These are phyloP conservation scores for Beroe ovata DNA, from an alignment of 37 sponge, comb jelly and placozoan genomes.

Conservation along the genomic window DNA sequence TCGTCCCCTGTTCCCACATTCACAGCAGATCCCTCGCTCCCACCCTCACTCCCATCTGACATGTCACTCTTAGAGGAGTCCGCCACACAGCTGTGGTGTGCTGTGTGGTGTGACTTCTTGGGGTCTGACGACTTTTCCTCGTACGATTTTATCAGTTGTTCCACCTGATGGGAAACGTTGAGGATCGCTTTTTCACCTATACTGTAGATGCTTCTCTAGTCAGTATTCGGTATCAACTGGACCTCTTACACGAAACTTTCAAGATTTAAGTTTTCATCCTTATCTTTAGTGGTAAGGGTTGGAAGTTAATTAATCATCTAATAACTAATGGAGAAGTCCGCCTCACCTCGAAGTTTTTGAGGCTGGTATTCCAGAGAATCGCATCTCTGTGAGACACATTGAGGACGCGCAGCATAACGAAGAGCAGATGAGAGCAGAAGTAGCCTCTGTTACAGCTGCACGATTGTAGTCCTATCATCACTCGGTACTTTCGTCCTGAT, in stretches of 20 bases:
- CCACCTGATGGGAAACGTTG: no score
- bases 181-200: no score
- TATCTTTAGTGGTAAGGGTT: no score
- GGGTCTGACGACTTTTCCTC: slow-evolving; percentile 58
- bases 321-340: no score
- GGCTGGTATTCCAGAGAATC: slow-evolving; percentile 73
- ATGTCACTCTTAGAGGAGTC: neutral
- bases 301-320: no score
- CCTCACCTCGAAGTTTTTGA: slow-evolving; percentile 84
- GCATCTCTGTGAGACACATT: slow-evolving; percentile 70
- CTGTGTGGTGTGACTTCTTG: neutral
- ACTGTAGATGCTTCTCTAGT: no score
- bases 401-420: slow-evolving; percentile 81
- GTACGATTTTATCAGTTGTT: slow-evolving; percentile 61
- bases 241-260: no score
- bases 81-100: neutral
- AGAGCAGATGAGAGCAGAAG: slow-evolving; percentile 79
- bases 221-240: no score
- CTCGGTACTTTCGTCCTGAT: slow-evolving; percentile 53
- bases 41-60: neutral
- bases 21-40: slow-evolving; percentile 1
- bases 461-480: slow-evolving; percentile 61
- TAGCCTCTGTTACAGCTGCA: slow-evolving; percentile 75
- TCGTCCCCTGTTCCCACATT: slow-evolving; percentile 74
- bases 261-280: no score